These are phyloP conservation scores for Pithys albifrons DNA, from an alignment of 2,113 vertebrate genomes.

Conservation along the genomic window DNA sequence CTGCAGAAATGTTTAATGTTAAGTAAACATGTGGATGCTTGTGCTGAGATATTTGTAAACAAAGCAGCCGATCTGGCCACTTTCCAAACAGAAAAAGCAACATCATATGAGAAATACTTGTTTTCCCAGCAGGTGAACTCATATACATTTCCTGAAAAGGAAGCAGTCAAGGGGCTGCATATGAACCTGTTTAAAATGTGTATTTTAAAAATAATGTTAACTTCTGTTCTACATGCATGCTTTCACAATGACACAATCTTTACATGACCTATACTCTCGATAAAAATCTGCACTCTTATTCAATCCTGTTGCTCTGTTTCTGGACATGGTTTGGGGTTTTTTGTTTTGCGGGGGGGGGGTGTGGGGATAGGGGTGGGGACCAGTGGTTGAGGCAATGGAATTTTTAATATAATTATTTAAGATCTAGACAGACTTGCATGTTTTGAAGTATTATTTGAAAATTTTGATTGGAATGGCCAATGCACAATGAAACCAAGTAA, in stretches of 20 bases:
- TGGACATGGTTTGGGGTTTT: fast-evolving
- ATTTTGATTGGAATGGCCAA: background rate
- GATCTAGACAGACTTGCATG: background rate
- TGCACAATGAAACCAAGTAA: background rate
- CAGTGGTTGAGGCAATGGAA: background rate
- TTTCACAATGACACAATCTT: background rate
- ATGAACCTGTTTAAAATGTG: background rate
- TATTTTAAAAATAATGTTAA: background rate
- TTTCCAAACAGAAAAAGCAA: background rate
- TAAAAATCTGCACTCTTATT: background rate
- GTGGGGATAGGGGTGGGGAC: too few relatives aligned
- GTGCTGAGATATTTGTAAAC: background rate
- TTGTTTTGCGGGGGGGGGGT: fast-evolving
- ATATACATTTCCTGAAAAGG: background rate
- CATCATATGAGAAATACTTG: background rate
- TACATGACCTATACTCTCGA: background rate
- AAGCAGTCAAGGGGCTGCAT: background rate
- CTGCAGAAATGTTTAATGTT: background rate
- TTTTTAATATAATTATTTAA: background rate
- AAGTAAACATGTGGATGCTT: background rate
- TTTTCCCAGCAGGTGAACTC: background rate
- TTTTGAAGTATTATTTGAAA: background rate
- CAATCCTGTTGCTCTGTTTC: background rate
- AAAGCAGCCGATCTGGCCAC: background rate
- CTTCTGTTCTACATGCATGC: background rate